These are phyloP conservation scores for Athalia circularis DNA, from an alignment of 2,888 invertebrate species.

Conservation along the genomic window DNA sequence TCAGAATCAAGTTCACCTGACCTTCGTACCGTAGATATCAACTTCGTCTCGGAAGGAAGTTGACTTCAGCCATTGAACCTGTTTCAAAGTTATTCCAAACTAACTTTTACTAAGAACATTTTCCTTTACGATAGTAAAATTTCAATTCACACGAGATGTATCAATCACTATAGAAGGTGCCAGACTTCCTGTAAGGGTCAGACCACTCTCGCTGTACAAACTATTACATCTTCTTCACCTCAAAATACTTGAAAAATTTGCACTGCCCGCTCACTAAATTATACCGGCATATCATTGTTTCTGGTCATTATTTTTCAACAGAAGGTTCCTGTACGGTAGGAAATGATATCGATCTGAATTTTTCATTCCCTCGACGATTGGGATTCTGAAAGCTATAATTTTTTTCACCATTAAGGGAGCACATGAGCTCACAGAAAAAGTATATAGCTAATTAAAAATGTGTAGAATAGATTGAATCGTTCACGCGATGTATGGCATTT, in stretches of 20 bases:
- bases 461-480: background rate
- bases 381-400: too few relatives aligned
- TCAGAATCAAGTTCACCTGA: conserved; percentile 43
- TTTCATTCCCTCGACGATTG: too few relatives aligned
- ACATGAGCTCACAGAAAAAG: too few relatives aligned
- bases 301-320: background rate
- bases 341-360: too few relatives aligned
- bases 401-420: too few relatives aligned
- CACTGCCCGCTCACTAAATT: background rate
- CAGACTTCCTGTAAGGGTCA: too few relatives aligned
- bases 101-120: conserved; percentile 41
- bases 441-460: background rate
- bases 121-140: conserved; percentile 35
- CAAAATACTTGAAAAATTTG: background rate
- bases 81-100: conserved; percentile 40
- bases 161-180: background rate
- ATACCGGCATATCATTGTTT: too few relatives aligned
- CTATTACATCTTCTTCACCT: too few relatives aligned
- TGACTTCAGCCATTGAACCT: conserved; percentile 41
- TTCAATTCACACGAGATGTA: conserved; percentile 34
- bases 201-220: too few relatives aligned
- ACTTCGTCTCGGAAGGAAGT: conserved; percentile 35
- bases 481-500: background rate
- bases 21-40: conserved; percentile 38
- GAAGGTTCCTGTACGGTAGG: too few relatives aligned